Evolutionary conservation across 2,888 invertebrate genomes (phyloP).

Genomic region (Sturmia bella): DNA sequence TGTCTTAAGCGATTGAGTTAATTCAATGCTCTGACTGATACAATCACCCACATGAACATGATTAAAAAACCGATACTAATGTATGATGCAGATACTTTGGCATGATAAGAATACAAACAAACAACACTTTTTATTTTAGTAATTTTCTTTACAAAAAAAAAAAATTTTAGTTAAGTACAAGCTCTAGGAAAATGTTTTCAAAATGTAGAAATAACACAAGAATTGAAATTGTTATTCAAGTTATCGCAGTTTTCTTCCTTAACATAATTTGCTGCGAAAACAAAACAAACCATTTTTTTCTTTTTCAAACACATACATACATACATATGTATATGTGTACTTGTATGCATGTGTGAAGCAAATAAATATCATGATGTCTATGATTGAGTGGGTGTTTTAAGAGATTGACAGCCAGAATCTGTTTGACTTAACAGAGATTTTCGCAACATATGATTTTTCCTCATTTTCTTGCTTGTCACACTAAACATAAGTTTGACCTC

Average conservation of each 20-base stretch:
- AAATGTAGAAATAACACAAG: neutral
- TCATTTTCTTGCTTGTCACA: constrained; percentile 26
- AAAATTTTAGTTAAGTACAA: constrained; percentile 25
- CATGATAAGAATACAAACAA: constrained; percentile 52
- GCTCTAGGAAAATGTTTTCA: constrained; percentile 23
- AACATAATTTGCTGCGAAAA: neutral
- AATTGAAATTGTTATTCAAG: neutral
- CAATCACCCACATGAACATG: constrained; percentile 18
- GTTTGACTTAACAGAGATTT: constrained; percentile 76
- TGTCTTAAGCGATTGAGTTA: constrained; percentile 5
- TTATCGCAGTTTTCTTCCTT: neutral
- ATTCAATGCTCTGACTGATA: neutral
- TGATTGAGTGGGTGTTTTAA: constrained; percentile 74
- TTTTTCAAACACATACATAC: neutral
- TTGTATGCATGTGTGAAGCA: constrained; percentile 5
- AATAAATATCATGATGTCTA: constrained; percentile 40
- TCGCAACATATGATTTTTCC: constrained; percentile 22
- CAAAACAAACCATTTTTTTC: constrained; percentile 5
- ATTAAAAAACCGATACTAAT: constrained; percentile 36
- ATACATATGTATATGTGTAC: no score
- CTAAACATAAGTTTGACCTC: constrained; percentile 62
- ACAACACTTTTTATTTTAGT: neutral
- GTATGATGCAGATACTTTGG: constrained; percentile 38
- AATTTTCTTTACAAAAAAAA: neutral
- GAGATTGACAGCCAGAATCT: constrained; percentile 79